Evolutionary conservation across 2,113 vertebrate species (phyloP), one percentile per base, ranked within the genome.

Genomic region (Peromyscus leucopus): DNA sequence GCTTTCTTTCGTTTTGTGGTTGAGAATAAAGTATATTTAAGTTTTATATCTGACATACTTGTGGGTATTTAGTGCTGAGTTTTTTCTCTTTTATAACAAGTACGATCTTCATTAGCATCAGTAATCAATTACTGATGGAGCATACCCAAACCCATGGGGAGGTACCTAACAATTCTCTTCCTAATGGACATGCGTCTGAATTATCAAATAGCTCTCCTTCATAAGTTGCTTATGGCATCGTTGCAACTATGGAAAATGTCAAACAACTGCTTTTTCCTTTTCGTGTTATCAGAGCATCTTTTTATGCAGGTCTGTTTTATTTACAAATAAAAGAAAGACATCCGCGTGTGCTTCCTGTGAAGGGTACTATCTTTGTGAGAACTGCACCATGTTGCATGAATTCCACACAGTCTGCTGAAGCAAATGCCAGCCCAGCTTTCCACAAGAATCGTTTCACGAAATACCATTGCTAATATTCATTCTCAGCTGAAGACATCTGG

Each of bases 241-340:
- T 26, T 57, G 2, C 5, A 11, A 55, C 55, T n/a, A 69, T 4
- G 9, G 3, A 28, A 69, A 75, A 90, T 1, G 65, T 39, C 39
- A 91, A 10, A 89, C 63, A 91, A 36, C 17, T 51, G 74, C 4
- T 48, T 51, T 80, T 85, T 83, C 24, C 59, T n/a, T 94, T 55
- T 13, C 87, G 8, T 46, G 42, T 51, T 67, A 42, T 90, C 46
- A 39, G 36, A 76, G 86, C 5, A 48, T 24, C 42, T 95, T 85
- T 75, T 86, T 39, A 59, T 21, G 22, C 63, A 95, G 89, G 7
- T 7, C 42, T 1, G 67, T 74, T 63, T 59, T 46, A 51, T 85
- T 95, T 88, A 36, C 39, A 91, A 96, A 90, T 46, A 76, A 46
- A 85, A 80, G 6, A 57, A 22, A 69, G 39, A 92, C 80, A 24